These are phyloP conservation scores for Ptilorrhoa leucosticta DNA, from an alignment of 2,113 vertebrate genomes.

Conservation along the genomic window DNA sequence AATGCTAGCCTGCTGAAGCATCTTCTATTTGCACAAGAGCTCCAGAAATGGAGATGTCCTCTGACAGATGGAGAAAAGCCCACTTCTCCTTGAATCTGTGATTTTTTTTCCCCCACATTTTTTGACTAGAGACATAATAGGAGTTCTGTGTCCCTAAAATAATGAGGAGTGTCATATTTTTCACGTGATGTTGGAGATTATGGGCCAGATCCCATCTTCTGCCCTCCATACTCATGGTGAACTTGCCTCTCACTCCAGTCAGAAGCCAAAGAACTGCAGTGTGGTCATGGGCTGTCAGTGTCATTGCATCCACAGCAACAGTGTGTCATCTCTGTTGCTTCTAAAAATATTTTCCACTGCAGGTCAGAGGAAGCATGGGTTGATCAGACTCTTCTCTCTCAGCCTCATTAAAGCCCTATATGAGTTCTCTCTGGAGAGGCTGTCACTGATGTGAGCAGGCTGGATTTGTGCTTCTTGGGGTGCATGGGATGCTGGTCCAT, in stretches of 20 bases:
- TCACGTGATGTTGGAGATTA: not conserved
- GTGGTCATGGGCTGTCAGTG: not conserved
- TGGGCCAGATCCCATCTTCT: not conserved
- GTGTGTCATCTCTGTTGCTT: not conserved
- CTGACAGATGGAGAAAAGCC: not conserved
- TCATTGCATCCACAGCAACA: not conserved
- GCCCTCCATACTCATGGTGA: not conserved
- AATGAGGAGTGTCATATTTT: not conserved
- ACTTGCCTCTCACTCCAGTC: not conserved
- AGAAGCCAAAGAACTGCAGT: rapidly evolving
- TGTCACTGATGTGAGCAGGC: not conserved
- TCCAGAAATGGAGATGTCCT: not conserved
- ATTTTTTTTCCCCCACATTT: not conserved
- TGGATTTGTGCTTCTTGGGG: not conserved
- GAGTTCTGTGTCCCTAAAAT: not conserved
- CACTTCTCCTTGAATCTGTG: not conserved
- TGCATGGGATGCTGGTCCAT: not conserved
- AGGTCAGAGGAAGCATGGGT: not conserved
- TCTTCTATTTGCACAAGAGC: not conserved
- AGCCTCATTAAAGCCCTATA: not conserved
- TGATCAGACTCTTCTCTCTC: not conserved
- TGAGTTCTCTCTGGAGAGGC: not conserved
- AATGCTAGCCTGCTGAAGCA: not conserved
- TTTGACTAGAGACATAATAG: not conserved
- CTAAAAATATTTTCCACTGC: not conserved